Conservation (phyloP, 2,797 vertebrate genomes). For the Eulemur coronatus region DNA sequence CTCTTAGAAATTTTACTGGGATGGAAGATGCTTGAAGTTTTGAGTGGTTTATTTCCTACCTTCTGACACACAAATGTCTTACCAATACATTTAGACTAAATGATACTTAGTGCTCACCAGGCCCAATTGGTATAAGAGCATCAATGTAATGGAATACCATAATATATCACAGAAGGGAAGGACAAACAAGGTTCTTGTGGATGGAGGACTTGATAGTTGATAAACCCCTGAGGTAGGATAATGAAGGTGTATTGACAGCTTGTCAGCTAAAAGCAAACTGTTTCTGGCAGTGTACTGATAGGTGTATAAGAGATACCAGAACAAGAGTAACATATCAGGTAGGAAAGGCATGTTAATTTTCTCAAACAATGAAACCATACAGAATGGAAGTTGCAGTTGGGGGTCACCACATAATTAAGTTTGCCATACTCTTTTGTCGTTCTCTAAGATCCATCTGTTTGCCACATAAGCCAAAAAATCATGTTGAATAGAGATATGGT, state of each 20-base stretch:
- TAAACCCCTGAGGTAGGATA: not conserved
- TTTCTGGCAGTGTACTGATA: not conserved
- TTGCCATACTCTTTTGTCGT: not conserved
- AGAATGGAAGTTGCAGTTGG: not conserved
- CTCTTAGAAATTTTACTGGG: not conserved
- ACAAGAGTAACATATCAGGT: not conserved
- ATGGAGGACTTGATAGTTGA: not conserved
- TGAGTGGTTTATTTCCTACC: not conserved
- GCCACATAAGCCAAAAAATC: not conserved
- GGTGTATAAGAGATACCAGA: not conserved
- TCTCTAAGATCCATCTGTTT: not conserved
- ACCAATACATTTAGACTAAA: not conserved
- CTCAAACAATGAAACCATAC: not conserved
- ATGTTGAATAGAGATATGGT: not conserved
- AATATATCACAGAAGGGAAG: not conserved
- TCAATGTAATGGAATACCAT: not conserved
- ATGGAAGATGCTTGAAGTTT: not conserved
- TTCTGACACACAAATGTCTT: not conserved
- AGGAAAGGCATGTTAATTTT: not conserved
- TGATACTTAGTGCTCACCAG: not conserved
- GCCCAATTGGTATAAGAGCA: not conserved
- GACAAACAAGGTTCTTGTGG: not conserved
- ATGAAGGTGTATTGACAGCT: not conserved
- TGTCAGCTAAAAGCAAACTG: not conserved
- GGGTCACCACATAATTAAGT: not conserved